phyloP scores from a whole-genome alignment of 2,888 invertebrate species.

The Tipula confusa region DNA sequence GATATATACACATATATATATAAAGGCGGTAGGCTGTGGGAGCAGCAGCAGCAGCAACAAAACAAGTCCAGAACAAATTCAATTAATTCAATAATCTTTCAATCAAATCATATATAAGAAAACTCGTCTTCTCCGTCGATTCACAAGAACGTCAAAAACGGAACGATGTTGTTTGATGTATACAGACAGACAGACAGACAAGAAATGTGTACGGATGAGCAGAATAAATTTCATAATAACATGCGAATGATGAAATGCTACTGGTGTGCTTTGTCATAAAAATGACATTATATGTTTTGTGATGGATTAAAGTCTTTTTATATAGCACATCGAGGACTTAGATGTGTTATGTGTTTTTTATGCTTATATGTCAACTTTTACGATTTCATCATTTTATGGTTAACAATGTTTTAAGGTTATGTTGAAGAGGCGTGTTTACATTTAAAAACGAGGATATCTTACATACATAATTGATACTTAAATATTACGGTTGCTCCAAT shows the following conservation, averaged over 20 bases:
- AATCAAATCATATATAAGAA: not conserved
- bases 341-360: not conserved
- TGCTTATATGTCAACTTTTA: too few relatives aligned
- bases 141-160: not conserved
- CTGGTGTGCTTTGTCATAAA: not conserved
- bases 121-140: not conserved
- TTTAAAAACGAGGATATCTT: too few relatives aligned
- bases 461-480: too few relatives aligned
- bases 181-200: too few relatives aligned
- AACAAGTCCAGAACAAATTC: not conserved
- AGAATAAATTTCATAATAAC: not conserved
- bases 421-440: too few relatives aligned
- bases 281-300: not conserved
- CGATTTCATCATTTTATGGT: too few relatives aligned
- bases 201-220: not conserved
- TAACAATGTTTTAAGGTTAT: too few relatives aligned
- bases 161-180: not conserved
- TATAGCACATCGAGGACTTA: not conserved
- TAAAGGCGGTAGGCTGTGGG: not conserved
- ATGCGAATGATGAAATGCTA: not conserved
- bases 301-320: not conserved
- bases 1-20: not conserved
- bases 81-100: slow-evolving; percentile 16
- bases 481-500: too few relatives aligned
- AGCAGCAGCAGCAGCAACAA: not conserved